Conservation (phyloP, 2,888 invertebrate genomes). For the Amblyjoppa fuscipennis region DNA sequence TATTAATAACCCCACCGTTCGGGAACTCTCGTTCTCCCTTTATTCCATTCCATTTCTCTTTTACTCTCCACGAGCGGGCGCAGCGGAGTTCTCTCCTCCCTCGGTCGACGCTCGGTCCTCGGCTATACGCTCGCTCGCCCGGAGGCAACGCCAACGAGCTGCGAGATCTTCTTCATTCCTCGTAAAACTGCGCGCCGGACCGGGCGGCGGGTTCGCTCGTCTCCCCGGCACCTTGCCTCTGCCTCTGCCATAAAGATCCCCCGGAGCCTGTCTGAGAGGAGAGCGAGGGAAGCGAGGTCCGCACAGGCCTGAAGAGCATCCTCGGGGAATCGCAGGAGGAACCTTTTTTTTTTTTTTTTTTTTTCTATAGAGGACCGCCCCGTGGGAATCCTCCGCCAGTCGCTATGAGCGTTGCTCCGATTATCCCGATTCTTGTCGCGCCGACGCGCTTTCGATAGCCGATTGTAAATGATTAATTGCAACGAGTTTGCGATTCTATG, state of each 20-base stretch:
- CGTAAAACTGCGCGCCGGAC: constrained; percentile 76
- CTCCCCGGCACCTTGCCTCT: constrained; percentile 55
- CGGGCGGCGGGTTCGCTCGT: constrained; percentile 35
- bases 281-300: constrained; percentile 31
- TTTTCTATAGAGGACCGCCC: neutral
- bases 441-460: neutral
- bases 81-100: constrained; percentile 23
- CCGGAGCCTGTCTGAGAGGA: constrained; percentile 46
- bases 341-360: neutral
- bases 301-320: constrained; percentile 54
- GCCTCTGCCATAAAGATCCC: constrained; percentile 55
- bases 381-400: neutral
- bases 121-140: constrained; percentile 36
- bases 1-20: constrained; percentile 78
- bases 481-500: neutral
- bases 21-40: constrained; percentile 63
- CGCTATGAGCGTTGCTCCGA: neutral
- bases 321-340: constrained; percentile 27
- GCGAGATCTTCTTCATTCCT: constrained; percentile 74
- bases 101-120: constrained; percentile 11
- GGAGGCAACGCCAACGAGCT: constrained; percentile 67
- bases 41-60: constrained; percentile 23
- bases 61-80: constrained; percentile 24
- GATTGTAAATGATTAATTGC: neutral
- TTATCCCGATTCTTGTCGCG: neutral